Evolutionary conservation across 2,797 vertebrate species (phyloP).

Genomic region (Silurus aristotelis): DNA sequence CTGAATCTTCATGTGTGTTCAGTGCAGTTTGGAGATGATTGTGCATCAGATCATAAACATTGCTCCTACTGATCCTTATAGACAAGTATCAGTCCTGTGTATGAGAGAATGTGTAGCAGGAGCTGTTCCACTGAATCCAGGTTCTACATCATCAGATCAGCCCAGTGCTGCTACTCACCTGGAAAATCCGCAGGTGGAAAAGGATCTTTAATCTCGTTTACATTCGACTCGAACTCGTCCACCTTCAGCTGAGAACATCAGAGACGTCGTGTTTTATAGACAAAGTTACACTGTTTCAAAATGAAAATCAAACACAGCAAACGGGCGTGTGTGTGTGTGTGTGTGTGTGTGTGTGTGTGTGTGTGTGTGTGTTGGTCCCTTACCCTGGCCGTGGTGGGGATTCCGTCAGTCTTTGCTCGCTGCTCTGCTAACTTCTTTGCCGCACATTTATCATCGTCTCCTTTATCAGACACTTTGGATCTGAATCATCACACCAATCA

Average conservation of each 20-base stretch:
- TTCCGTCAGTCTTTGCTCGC: conserved; percentile 86
- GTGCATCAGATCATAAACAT: background rate
- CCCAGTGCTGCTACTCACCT: background rate
- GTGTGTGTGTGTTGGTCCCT: background rate
- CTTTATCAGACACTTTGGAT: conserved; percentile 77
- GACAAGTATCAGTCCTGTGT: too few species aligned
- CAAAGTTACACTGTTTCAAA: background rate
- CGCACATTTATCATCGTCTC: conserved; percentile 83
- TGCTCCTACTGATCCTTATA: too few species aligned
- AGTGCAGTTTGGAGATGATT: background rate
- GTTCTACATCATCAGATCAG: too few species aligned
- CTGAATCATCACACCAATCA: conserved; percentile 13
- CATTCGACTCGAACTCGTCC: conserved; percentile 92
- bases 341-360: too few species aligned
- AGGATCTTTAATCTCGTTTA: conserved; percentile 94
- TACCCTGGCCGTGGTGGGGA: conserved; percentile 88
- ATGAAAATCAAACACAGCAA: too few species aligned
- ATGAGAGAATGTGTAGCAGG: too few species aligned
- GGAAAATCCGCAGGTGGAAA: conserved; percentile 93
- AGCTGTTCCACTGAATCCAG: too few species aligned
- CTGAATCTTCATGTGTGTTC: background rate
- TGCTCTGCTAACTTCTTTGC: conserved; percentile 87
- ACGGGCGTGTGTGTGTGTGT: too few species aligned
- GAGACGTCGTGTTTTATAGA: background rate
- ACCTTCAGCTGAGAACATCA: conserved; percentile 81